Conservation (phyloP, 35 echinoderm and acorn worm species). For the Ophioderma brevispina region DNA sequence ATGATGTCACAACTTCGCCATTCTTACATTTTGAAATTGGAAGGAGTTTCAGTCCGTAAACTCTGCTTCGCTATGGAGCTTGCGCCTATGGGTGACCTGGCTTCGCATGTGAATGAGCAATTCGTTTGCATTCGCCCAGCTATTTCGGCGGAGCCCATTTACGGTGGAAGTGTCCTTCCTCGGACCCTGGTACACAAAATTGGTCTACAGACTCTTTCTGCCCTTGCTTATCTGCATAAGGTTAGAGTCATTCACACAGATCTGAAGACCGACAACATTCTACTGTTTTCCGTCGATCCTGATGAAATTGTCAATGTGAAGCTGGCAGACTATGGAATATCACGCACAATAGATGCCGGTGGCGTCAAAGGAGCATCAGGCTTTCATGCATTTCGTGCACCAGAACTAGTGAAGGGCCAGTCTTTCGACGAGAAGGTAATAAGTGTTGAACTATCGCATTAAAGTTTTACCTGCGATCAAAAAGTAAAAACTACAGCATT, state of each 20-base stretch:
- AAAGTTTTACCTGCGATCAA: too few relatives aligned
- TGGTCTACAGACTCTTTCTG: slow-evolving; percentile 39
- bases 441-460: too few relatives aligned
- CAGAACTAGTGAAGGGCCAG: slow-evolving; percentile 48
- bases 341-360: slow-evolving; percentile 23
- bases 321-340: slow-evolving; percentile 76
- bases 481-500: too few relatives aligned
- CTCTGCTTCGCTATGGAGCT: slow-evolving; percentile 77
- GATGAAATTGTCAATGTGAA: slow-evolving; percentile 50
- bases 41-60: slow-evolving; percentile 59
- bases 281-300: slow-evolving; percentile 51
- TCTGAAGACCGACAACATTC: slow-evolving; percentile 73
- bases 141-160: not conserved
- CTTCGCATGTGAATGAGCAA: slow-evolving; percentile 24
- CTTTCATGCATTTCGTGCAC: slow-evolving; percentile 59
- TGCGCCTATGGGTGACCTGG: slow-evolving; percentile 60
- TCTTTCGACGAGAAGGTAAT: slow-evolving; percentile 68
- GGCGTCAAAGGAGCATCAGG: slow-evolving; percentile 45
- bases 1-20: slow-evolving; percentile 52
- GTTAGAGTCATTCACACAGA: slow-evolving; percentile 63
- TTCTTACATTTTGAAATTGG: slow-evolving; percentile 57
- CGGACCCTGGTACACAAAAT: slow-evolving; percentile 56
- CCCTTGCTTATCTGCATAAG: slow-evolving; percentile 43
- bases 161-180: slow-evolving; percentile 17
- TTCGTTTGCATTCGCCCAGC: not conserved